Conservation (phyloP, 1,140 invertebrate species). For the Ceratina australensis region DNA sequence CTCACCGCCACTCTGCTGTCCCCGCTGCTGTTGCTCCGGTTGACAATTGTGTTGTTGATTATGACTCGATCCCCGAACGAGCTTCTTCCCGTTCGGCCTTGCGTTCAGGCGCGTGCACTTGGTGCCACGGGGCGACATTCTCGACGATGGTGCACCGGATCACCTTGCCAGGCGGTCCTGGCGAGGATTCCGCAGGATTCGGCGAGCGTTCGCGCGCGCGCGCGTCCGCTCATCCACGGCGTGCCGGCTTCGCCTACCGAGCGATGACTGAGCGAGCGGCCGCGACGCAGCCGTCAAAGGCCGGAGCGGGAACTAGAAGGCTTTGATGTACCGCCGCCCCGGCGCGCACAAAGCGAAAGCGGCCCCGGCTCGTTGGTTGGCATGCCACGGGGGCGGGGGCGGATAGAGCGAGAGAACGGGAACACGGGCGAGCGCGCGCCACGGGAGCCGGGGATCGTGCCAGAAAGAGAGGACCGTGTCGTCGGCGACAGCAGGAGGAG, state of each 20-base stretch:
- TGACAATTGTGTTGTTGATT: conserved; percentile 13
- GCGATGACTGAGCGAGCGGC: conserved; percentile 77
- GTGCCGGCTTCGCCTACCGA: conserved; percentile 73
- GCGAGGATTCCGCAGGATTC: conserved; percentile 40
- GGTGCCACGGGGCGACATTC: conserved; percentile 63
- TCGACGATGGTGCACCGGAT: conserved; percentile 3
- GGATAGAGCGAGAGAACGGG: conserved; percentile 58
- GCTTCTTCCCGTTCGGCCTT: conserved; percentile 46
- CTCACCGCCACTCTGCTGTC: not conserved
- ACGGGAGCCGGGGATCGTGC: conserved; percentile 12
- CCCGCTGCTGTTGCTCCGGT: not conserved
- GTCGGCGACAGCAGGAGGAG: not conserved
- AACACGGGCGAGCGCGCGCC: conserved; percentile 47
- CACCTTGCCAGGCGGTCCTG: not conserved
- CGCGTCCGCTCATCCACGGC: conserved; percentile 65
- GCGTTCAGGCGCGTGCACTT: conserved; percentile 63
- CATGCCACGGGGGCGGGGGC: conserved; percentile 66
- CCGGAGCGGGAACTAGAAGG: conserved; percentile 76
- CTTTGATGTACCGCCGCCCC: conserved; percentile 78
- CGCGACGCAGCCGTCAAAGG: conserved; percentile 77
- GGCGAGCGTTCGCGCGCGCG: conserved; percentile 49
- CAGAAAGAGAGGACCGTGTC: conserved; percentile 34
- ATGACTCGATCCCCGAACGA: conserved; percentile 15
- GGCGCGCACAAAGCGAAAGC: conserved; percentile 78
- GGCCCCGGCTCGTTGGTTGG: conserved; percentile 73